A percentile compares a stretch with the other conserved stretches of the same genome.
These are phyloP conservation scores for Meloidogyne hapla DNA, from an alignment of 1,140 invertebrate species.

Conservation along the genomic window DNA sequence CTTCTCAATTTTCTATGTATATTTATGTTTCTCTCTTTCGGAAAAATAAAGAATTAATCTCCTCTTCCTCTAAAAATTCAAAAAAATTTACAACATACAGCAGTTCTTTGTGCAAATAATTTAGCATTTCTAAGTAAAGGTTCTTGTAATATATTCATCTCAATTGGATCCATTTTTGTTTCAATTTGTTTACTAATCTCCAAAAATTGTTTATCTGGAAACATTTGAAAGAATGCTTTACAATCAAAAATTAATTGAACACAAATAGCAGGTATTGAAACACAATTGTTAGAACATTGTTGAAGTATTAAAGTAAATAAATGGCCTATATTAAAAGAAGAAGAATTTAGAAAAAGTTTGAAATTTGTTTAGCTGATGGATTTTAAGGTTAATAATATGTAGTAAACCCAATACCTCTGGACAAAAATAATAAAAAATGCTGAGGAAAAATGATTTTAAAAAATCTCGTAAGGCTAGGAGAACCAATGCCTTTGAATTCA, in stretches of 20 bases:
- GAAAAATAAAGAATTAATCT: too few species aligned
- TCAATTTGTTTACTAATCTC: slow-evolving; percentile 36
- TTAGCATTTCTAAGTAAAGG: slow-evolving; percentile 44
- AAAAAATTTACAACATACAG: slow-evolving; percentile 23
- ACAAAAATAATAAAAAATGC: too few species aligned
- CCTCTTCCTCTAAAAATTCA: slow-evolving; percentile 2
- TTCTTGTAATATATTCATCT: slow-evolving; percentile 33
- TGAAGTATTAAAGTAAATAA: slow-evolving; percentile 25
- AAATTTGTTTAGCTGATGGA: too few species aligned
- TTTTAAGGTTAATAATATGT: too few species aligned
- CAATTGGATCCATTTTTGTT: slow-evolving; percentile 49
- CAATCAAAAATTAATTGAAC: slow-evolving; percentile 47
- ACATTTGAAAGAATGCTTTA: slow-evolving; percentile 46
- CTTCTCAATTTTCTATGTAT: background rate
- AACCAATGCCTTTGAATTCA: too few species aligned
- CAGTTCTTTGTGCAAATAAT: slow-evolving; percentile 37
- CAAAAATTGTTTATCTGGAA: slow-evolving; percentile 43
- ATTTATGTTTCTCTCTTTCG: background rate
- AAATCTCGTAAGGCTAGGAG: too few species aligned
- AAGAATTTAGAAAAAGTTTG: background rate
- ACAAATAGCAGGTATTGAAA: slow-evolving; percentile 23
- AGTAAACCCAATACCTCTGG: too few species aligned
- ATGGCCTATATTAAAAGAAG: slow-evolving; percentile 6
- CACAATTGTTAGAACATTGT: slow-evolving; percentile 28
- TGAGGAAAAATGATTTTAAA: too few species aligned